phyloP scores from a whole-genome alignment of 1,140 invertebrate genomes.

The Trachymyrmex septentrionalis region DNA sequence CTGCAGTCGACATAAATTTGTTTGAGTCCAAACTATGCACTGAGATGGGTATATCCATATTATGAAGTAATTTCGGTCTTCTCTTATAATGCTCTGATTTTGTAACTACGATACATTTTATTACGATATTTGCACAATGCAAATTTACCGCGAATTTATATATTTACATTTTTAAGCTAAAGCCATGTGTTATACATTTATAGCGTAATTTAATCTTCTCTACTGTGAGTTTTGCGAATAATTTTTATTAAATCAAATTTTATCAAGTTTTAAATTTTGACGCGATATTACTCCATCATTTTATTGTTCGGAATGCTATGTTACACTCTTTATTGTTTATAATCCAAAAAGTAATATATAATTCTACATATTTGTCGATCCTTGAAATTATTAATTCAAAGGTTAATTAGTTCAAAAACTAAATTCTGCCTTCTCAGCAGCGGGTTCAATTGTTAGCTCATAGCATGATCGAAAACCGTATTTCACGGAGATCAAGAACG shows the following conservation, averaged over 20 bases:
- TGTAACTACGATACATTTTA: slow-evolving; percentile 3
- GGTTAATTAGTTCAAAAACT: slow-evolving; percentile 45
- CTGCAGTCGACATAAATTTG: slow-evolving; percentile 63
- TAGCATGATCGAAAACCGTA: slow-evolving; percentile 75
- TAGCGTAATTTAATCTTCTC: not conserved
- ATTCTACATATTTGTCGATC: not conserved
- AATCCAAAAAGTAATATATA: not conserved
- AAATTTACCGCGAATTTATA: not conserved
- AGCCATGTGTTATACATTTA: not conserved
- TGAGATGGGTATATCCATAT: slow-evolving; percentile 52
- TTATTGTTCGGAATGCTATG: not conserved
- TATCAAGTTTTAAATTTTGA: not conserved
- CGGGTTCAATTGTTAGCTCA: slow-evolving; percentile 93
- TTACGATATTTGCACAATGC: not conserved
- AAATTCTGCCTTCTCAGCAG: slow-evolving; percentile 58
- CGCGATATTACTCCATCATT: not conserved
- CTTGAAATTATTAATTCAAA: slow-evolving; percentile 23
- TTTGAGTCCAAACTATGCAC: slow-evolving; percentile 25
- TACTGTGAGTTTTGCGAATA: not conserved
- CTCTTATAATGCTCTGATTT: slow-evolving; percentile 37
- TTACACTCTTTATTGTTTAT: not conserved
- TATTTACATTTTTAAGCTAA: not conserved
- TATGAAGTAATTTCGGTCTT: slow-evolving; percentile 41
- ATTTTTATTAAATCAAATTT: not conserved
- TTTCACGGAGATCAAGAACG: slow-evolving; percentile 51